Percentiles rank a stretch among this genome's conserved stretches.
These are phyloP conservation scores for Oxyteleia sp. DNA, from an alignment of 2,888 invertebrate species.

Conservation along the genomic window DNA sequence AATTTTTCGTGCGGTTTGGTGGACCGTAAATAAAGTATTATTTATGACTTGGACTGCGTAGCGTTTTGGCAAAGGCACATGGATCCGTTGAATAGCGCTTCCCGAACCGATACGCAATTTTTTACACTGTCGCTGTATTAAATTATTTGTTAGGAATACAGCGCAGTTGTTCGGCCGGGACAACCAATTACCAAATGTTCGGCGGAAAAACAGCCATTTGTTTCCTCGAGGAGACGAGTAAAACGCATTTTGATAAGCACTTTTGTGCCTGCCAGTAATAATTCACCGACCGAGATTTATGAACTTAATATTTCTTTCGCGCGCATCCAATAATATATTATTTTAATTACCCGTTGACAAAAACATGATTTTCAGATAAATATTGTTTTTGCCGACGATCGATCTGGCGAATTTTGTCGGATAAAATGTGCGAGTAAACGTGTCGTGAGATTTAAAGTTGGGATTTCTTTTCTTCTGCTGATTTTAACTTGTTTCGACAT, in stretches of 20 bases:
- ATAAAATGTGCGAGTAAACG: too few relatives aligned
- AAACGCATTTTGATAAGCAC: conserved; percentile 58
- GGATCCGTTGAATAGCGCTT: conserved; percentile 40
- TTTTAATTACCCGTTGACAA: conserved; percentile 16
- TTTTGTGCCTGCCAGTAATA: conserved; percentile 44
- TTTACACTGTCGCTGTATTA: conserved; percentile 42
- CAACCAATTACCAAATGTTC: conserved; percentile 68
- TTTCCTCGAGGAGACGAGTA: conserved; percentile 41
- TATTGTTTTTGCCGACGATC: conserved; percentile 10
- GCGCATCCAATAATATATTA: conserved; percentile 18
- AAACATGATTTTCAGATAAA: conserved; percentile 4
- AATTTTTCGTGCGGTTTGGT: conserved; percentile 49
- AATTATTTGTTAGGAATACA: conserved; percentile 63
- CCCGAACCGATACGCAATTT: conserved; percentile 53
- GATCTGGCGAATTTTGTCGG: too few relatives aligned
- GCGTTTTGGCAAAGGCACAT: conserved; percentile 40
- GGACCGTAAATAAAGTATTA: conserved; percentile 59
- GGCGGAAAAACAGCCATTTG: conserved; percentile 53
- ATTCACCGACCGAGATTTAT: conserved; percentile 44
- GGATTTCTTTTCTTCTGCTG: too few relatives aligned
- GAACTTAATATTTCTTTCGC: conserved; percentile 32
- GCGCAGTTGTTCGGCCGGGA: conserved; percentile 15
- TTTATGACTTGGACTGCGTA: conserved; percentile 43
- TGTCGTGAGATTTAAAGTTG: too few relatives aligned
- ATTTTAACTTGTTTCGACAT: too few relatives aligned